Evolutionary conservation across 2,113 vertebrate genomes (phyloP).

Genomic region (Hydrochoerus hydrochaeris): DNA sequence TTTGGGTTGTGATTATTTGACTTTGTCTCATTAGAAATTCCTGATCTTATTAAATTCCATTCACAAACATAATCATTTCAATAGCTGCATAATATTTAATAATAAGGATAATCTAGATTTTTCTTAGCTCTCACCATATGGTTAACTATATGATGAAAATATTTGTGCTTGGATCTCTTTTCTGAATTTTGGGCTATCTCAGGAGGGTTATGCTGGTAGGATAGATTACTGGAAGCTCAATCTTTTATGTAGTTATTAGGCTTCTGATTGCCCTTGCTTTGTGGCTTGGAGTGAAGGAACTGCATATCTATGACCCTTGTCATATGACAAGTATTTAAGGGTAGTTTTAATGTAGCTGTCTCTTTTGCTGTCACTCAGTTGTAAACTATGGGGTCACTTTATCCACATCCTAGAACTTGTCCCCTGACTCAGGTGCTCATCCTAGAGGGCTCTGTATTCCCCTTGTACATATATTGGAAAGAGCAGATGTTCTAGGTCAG

Average conservation of each 20-base stretch:
- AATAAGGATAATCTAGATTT: neutral
- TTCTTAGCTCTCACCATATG: constrained; percentile 13
- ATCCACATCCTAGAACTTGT: neutral
- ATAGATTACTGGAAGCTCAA: neutral
- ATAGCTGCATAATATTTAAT: neutral
- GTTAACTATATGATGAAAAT: neutral
- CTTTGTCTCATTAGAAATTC: neutral
- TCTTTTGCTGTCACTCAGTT: neutral
- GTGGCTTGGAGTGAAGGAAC: neutral
- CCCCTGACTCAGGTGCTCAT: neutral
- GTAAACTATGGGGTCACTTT: neutral
- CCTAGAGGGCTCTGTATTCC: neutral
- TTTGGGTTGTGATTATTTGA: constrained; percentile 9
- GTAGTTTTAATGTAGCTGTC: neutral
- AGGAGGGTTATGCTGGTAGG: neutral
- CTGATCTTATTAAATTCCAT: neutral
- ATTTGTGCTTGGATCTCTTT: neutral
- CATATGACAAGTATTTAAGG: neutral
- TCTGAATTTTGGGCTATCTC: neutral
- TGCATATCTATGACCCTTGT: neutral
- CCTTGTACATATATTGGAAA: neutral
- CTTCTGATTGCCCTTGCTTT: neutral
- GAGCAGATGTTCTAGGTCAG: neutral
- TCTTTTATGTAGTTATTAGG: neutral
- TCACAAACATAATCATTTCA: constrained; percentile 26